phyloP scores from a whole-genome alignment of 2,888 invertebrate genomes.

The Scelioninae gen. 1 region DNA sequence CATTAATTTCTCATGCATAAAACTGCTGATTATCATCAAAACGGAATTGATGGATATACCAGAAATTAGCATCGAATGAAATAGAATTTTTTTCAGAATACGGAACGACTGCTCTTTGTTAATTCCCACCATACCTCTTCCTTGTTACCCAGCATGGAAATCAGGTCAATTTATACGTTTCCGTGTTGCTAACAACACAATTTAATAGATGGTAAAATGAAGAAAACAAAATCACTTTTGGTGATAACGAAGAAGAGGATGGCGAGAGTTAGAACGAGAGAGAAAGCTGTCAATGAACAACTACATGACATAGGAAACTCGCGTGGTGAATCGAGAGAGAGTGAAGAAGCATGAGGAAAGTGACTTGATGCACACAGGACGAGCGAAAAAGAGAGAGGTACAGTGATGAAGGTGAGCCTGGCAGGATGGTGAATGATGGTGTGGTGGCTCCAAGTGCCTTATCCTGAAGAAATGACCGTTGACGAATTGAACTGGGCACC shows the following conservation, averaged over 20 bases:
- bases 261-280: background rate
- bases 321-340: conserved; percentile 47
- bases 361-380: conserved; percentile 18
- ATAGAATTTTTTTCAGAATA: too few species aligned
- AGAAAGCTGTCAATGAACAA: conserved; percentile 28
- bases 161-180: too few species aligned
- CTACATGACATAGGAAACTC: conserved; percentile 33
- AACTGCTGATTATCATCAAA: too few species aligned
- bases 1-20: too few species aligned
- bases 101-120: too few species aligned
- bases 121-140: too few species aligned
- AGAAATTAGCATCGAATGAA: too few species aligned
- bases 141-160: too few species aligned
- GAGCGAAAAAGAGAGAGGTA: conserved; percentile 28
- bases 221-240: background rate
- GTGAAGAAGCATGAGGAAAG: conserved; percentile 52
- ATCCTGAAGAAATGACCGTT: background rate
- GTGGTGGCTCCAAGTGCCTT: background rate
- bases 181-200: too few species aligned
- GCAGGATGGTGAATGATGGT: background rate
- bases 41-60: too few species aligned
- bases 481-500: too few species aligned
- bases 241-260: background rate
- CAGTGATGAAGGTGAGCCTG: background rate
- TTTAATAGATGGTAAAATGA: too few species aligned